Evolutionary conservation across 2,113 vertebrate species (phyloP).

Genomic region (Phocoena sinus): DNA sequence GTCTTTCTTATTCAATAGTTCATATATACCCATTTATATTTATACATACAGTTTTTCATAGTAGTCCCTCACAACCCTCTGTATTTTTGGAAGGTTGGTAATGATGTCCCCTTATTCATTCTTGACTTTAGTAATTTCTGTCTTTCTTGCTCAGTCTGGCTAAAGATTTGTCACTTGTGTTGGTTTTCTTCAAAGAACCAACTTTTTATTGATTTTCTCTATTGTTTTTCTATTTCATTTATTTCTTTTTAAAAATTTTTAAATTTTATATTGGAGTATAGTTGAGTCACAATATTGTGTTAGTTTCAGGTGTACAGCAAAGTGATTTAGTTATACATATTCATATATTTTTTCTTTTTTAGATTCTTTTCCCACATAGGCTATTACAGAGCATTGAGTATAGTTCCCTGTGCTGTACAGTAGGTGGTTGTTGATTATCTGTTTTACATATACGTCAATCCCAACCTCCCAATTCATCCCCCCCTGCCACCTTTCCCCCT

Average conservation of each 20-base stretch:
- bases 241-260: background rate
- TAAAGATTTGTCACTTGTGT: background rate
- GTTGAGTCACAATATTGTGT: background rate
- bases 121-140: background rate
- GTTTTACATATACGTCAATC: background rate
- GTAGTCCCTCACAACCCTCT: background rate
- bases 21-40: background rate
- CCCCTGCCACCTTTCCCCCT: background rate
- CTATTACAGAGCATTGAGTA: background rate
- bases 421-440: background rate
- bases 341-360: background rate
- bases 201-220: background rate
- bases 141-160: background rate
- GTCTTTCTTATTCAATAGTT: background rate
- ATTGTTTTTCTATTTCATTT: background rate
- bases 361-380: background rate
- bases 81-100: background rate
- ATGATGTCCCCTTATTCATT: background rate
- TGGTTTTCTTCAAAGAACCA: background rate
- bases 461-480: background rate
- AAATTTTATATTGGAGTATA: background rate
- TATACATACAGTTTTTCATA: background rate
- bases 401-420: background rate
- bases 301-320: background rate
- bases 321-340: background rate